Conservation (phyloP, 2,888 invertebrate species). For the Fragum sueziense region DNA sequence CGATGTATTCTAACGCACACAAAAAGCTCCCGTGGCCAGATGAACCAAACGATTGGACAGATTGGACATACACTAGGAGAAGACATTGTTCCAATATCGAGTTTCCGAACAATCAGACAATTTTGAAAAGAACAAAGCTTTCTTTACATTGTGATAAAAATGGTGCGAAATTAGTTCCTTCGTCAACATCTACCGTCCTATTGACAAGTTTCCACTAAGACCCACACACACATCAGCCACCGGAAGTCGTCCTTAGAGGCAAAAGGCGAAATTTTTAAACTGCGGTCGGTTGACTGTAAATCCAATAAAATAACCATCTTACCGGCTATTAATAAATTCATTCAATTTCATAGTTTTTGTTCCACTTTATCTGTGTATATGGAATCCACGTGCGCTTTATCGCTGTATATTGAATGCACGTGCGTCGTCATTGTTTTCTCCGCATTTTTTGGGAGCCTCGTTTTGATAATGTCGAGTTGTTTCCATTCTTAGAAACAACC, state of each 20-base stretch:
- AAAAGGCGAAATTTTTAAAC: slow-evolving; percentile 35
- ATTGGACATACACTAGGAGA: slow-evolving; percentile 1
- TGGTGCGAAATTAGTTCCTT: not conserved
- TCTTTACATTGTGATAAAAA: not conserved
- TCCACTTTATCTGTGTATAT: too few relatives aligned
- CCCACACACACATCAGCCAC: slow-evolving; percentile 55
- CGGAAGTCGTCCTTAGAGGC: slow-evolving; percentile 44
- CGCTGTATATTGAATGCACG: too few relatives aligned
- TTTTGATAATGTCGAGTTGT: too few relatives aligned
- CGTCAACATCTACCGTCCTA: not conserved
- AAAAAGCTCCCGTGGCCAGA: slow-evolving; percentile 10
- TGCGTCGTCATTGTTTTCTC: too few relatives aligned
- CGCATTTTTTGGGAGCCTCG: too few relatives aligned
- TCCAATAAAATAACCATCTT: too few relatives aligned
- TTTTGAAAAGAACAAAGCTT: not conserved
- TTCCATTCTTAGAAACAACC: too few relatives aligned
- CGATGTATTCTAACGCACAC: too few relatives aligned
- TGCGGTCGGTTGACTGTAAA: slow-evolving; percentile 52
- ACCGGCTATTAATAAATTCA: too few relatives aligned
- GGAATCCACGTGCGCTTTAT: too few relatives aligned
- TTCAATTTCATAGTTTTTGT: too few relatives aligned
- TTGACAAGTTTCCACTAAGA: slow-evolving; percentile 12
- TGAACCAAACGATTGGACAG: not conserved
- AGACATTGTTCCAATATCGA: slow-evolving; percentile 2
- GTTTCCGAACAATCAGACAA: not conserved